A percentile compares a stretch with the other conserved stretches of the same genome.
phyloP scores from a whole-genome alignment of 2,797 vertebrate species.

The Pelochelys cantorii region DNA sequence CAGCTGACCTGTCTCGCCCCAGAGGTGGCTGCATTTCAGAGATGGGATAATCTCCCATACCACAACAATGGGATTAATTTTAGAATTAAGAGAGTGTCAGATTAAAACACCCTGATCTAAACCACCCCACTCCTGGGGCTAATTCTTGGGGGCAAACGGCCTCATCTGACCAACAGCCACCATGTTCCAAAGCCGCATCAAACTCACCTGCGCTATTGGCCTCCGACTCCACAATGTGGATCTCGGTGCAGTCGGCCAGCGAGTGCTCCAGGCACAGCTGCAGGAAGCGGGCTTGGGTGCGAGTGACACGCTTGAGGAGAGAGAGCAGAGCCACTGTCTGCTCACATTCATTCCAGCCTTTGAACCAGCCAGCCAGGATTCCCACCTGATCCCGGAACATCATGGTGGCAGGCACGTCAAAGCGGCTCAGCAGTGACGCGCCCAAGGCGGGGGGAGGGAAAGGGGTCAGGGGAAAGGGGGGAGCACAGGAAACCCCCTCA shows the following conservation, averaged over 20 bases:
- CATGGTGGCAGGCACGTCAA: constrained; percentile 85
- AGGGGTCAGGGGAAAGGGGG: not conserved
- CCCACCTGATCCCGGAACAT: constrained; percentile 99
- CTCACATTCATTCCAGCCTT: constrained; percentile 98
- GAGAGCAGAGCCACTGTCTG: constrained; percentile 97
- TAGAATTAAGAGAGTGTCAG: not conserved
- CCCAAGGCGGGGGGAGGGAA: constrained; percentile 60
- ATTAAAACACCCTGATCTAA: not conserved
- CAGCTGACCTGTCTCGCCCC: not conserved
- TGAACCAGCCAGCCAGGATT: constrained; percentile 97
- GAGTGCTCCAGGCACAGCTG: constrained; percentile 98
- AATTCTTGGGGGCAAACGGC: too few relatives aligned
- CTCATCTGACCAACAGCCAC: too few relatives aligned
- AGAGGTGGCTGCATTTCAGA: not conserved
- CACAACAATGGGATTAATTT: not conserved
- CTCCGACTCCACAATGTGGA: constrained; percentile 94
- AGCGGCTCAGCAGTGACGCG: not conserved
- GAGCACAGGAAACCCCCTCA: constrained; percentile 81
- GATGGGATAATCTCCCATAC: not conserved
- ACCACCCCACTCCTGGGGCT: not conserved
- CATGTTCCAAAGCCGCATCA: rapidly evolving
- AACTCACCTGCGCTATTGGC: constrained; percentile 94
- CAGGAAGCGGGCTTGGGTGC: constrained; percentile 95
- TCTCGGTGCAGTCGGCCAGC: constrained; percentile 94
- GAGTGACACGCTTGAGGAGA: constrained; percentile 93